Evolutionary conservation across 2,888 invertebrate genomes (phyloP).

Genomic region (Lasioglossum vierecki): DNA sequence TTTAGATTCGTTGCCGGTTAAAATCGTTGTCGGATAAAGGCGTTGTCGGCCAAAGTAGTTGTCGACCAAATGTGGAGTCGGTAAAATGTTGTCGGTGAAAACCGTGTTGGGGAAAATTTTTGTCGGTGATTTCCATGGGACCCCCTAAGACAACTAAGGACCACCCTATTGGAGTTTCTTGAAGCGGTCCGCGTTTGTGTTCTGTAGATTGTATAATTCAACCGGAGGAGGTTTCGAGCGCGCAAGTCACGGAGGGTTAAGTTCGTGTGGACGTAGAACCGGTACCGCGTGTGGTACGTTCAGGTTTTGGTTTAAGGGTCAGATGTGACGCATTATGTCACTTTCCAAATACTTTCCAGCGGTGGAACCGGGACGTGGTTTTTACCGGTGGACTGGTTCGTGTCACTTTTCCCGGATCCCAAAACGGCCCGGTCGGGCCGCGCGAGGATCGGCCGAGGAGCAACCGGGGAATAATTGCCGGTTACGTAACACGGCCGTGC

Average conservation of each 20-base stretch:
- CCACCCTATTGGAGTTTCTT: background rate
- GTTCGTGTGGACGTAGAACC: conserved; percentile 7
- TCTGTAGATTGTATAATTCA: background rate
- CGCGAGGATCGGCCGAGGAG: background rate
- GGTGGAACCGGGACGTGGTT: conserved; percentile 17
- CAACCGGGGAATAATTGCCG: background rate
- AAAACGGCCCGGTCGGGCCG: background rate
- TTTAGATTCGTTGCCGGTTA: too few species aligned
- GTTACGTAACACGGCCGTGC: conserved; percentile 21
- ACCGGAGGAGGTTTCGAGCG: background rate
- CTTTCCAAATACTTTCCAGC: conserved; percentile 74
- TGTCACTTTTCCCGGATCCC: conserved; percentile 35
- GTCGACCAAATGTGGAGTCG: too few species aligned
- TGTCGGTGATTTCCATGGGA: too few species aligned
- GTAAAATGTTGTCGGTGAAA: too few species aligned
- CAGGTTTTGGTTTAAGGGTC: conserved; percentile 55
- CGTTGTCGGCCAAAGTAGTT: too few species aligned
- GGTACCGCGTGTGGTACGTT: conserved; percentile 17
- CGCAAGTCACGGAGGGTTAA: conserved; percentile 19
- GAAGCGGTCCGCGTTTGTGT: background rate
- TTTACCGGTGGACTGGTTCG: conserved; percentile 25
- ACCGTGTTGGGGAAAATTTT: too few species aligned
- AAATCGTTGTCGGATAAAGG: too few species aligned
- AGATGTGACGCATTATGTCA: conserved; percentile 65
- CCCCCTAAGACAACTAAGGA: background rate